Evolutionary conservation across 92 coral and sea anemone species (phyloP), one percentile per base, ranked within the genome.

Genomic region (Actinernus sp.): DNA sequence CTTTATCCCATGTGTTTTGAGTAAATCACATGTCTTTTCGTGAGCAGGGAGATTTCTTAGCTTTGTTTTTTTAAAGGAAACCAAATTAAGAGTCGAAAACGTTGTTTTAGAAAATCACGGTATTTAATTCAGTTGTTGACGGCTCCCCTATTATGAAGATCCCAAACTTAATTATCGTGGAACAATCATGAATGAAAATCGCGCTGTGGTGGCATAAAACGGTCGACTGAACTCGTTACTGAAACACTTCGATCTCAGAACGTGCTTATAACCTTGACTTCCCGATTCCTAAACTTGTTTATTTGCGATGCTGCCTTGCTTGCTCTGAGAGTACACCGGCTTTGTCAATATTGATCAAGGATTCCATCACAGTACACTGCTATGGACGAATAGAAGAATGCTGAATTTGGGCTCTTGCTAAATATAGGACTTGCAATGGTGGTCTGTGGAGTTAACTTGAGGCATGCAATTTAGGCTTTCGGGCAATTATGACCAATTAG

Each of bases 401-500:
- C n/a, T n/a, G n/a, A n/a, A n/a, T n/a, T n/a, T n/a, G n/a, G n/a
- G n/a, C n/a, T n/a, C n/a, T 9, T 4, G 8, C 52, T 45, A 45
- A 45, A 45, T 45, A 8, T 45, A 45, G 52, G 49, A 56, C 76
- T 32, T 70, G 55, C 8, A 54, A 51, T 76, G 61, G 28, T 62
- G 57, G 91, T 71, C 55, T 49, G 67, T 57, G 36, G 72, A 49
- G 23, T 70, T 70, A 33, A 70, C 39, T 49, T 32, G 51, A 63
- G 83, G 92, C 72, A 89, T 85, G 90, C 73, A 39, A 66, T 37
- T 33, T 67, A 65, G 76, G 81, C 83, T 66, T 72, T 76, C 50
- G 64, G 61, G 82, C 73, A 85, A 85, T 90, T 86, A 90, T 54
- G 41, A 76, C 46, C 83, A 62, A 68, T 81, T 75, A 86, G 92